Conservation (phyloP, 1,140 invertebrate genomes). For the Bombus confusus region DNA sequence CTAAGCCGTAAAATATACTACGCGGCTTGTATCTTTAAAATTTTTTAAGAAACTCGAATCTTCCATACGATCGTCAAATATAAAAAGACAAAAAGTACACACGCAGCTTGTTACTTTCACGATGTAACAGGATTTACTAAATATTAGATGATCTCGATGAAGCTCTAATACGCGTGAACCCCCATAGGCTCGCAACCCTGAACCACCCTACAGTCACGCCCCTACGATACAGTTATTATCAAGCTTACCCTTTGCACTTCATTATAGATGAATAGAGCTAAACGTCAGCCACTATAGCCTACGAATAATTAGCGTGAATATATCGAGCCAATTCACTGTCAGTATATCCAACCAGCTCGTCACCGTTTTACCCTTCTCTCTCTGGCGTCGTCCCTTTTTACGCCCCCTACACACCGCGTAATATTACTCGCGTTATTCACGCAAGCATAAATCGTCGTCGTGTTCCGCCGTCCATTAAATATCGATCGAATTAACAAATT, state of each 20-base stretch:
- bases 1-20: too few species aligned
- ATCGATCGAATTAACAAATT: not conserved
- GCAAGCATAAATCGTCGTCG: not conserved
- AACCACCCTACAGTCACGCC: conserved; percentile 25
- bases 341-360: not conserved
- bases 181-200: not conserved
- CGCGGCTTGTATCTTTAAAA: not conserved
- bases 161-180: conserved; percentile 10
- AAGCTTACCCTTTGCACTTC: conserved; percentile 43
- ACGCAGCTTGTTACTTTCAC: not conserved
- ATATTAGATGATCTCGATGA: conserved; percentile 2
- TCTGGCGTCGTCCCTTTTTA: not conserved
- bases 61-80: too few species aligned
- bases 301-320: conserved; percentile 36
- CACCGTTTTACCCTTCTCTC: not conserved
- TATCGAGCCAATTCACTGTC: not conserved
- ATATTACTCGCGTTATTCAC: not conserved
- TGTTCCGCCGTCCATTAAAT: not conserved
- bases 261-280: conserved; percentile 35
- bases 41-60: too few species aligned
- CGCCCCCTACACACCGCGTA: not conserved
- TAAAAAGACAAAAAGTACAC: too few species aligned
- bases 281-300: not conserved
- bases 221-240: conserved; percentile 36
- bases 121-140: not conserved